Evolutionary conservation across 2,113 vertebrate genomes (phyloP).

Genomic region (Poecile atricapillus): DNA sequence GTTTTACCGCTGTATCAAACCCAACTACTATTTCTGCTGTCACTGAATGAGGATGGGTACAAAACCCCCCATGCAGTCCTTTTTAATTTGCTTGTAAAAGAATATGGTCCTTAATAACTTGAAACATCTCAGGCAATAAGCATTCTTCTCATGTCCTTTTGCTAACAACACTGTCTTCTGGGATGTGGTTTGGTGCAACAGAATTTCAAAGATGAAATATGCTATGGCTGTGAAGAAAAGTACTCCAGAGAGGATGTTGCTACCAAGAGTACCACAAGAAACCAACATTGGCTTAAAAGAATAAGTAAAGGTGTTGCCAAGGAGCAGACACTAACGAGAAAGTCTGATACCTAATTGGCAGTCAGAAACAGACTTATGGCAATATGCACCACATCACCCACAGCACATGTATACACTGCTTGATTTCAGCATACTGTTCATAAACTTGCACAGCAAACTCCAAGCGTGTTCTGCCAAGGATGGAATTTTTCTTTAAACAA

Average conservation of each 20-base stretch:
- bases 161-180: not conserved
- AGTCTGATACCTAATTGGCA: not conserved
- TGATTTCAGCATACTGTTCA: not conserved
- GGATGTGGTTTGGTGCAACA: not conserved
- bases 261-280: not conserved
- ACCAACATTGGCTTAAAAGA: not conserved
- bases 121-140: slow-evolving; percentile 31
- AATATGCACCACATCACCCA: not conserved
- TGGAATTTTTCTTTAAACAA: not conserved
- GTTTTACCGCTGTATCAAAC: not conserved
- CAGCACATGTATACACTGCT: not conserved
- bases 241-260: not conserved
- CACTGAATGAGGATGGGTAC: not conserved
- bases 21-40: not conserved
- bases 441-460: not conserved
- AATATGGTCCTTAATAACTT: slow-evolving; percentile 23
- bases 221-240: not conserved
- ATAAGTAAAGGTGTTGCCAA: not conserved
- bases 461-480: not conserved
- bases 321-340: not conserved
- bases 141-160: slow-evolving; percentile 27
- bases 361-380: not conserved
- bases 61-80: not conserved
- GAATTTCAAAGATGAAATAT: not conserved
- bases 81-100: slow-evolving; percentile 39